These are phyloP conservation scores for Phyllotreta striolata DNA, from an alignment of 2,888 invertebrate species.

Conservation along the genomic window DNA sequence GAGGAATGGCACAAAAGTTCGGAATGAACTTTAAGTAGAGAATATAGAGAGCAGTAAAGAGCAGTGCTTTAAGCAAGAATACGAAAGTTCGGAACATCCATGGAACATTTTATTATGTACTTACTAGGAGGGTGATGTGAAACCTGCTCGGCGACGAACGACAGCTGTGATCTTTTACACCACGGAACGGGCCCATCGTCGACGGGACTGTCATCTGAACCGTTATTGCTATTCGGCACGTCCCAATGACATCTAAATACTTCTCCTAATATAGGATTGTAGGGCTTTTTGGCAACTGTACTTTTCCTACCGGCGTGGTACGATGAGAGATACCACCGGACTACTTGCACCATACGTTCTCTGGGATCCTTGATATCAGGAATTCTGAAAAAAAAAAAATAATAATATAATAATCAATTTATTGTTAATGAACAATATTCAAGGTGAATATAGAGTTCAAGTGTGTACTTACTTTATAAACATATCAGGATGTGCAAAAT, in stretches of 20 bases:
- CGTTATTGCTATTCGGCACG: slow-evolving; percentile 58
- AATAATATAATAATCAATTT: too few relatives aligned
- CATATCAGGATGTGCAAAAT: slow-evolving; percentile 98
- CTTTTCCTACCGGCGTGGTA: slow-evolving; percentile 98
- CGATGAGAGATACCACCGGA: slow-evolving; percentile 97
- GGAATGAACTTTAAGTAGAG: too few relatives aligned
- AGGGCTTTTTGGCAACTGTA: slow-evolving; percentile 97
- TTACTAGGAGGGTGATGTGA: slow-evolving; percentile 98
- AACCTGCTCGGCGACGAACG: slow-evolving; percentile 97
- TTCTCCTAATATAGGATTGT: slow-evolving; percentile 98
- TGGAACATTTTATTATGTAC: slow-evolving; percentile 34
- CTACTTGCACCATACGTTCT: slow-evolving; percentile 93
- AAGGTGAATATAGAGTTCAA: too few relatives aligned
- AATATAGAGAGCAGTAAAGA: too few relatives aligned
- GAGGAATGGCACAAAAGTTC: too few relatives aligned
- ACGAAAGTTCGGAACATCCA: too few relatives aligned
- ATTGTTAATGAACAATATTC: too few relatives aligned
- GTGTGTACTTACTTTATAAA: slow-evolving; percentile 77
- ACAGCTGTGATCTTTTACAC: slow-evolving; percentile 86
- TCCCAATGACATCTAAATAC: slow-evolving; percentile 92
- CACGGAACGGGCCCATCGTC: slow-evolving; percentile 90
- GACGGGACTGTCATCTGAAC: slow-evolving; percentile 64
- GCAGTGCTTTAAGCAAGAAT: too few relatives aligned
- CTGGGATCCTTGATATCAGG: slow-evolving; percentile 85
- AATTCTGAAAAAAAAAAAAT: slow-evolving; percentile 69